These are phyloP conservation scores for Abrostola tripartita DNA, from an alignment of 2,888 invertebrate genomes.

Conservation along the genomic window DNA sequence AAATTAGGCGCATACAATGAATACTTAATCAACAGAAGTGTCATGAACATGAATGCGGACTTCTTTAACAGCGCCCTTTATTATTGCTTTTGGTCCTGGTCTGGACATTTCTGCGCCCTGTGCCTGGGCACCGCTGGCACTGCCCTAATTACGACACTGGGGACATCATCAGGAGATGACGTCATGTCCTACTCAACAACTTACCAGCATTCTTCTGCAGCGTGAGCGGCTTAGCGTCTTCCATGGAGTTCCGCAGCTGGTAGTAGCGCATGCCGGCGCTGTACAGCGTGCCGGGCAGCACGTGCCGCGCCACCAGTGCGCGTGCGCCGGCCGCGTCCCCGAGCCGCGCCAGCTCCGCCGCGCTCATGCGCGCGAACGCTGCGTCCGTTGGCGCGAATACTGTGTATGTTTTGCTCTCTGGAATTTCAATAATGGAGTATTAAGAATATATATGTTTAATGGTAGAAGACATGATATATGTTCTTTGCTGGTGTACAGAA, in stretches of 20 bases:
- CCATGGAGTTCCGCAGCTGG: conserved; percentile 94
- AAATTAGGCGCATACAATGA: too few relatives aligned
- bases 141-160: too few relatives aligned
- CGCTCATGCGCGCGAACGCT: conserved; percentile 91
- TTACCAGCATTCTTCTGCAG: conserved; percentile 93
- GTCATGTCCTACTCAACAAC: conserved; percentile 52
- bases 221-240: conserved; percentile 92
- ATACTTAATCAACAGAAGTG: too few relatives aligned
- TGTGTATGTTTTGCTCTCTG: conserved; percentile 94
- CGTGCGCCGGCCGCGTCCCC: conserved; percentile 91
- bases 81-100: too few relatives aligned
- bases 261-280: conserved; percentile 96
- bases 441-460: too few relatives aligned
- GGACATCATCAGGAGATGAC: not conserved
- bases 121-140: too few relatives aligned
- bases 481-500: too few relatives aligned
- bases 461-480: too few relatives aligned
- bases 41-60: too few relatives aligned
- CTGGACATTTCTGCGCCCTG: too few relatives aligned
- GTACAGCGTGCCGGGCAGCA: conserved; percentile 93
- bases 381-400: conserved; percentile 95
- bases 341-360: conserved; percentile 89
- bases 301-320: conserved; percentile 92
- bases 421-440: conserved; percentile 49
- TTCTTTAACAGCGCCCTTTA: too few relatives aligned